Evolutionary conservation across 64 coral and sea anemone genomes (phyloP), one percentile per base, ranked within the genome.

Genomic region (Montipora capricornis): DNA sequence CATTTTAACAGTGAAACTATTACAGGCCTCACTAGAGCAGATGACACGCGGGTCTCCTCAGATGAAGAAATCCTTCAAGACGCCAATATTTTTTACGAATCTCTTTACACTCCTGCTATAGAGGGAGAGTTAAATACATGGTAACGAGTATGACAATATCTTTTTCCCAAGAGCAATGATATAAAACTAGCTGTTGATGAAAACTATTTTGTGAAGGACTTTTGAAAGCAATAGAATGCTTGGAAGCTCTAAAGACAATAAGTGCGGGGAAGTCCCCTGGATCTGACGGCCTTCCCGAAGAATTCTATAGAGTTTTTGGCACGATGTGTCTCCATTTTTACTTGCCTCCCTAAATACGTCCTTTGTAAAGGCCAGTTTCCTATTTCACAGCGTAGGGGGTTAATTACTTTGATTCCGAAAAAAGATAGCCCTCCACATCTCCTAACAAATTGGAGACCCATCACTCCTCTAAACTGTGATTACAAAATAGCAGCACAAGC

Each of bases 371-470:
- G 70, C 24, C 47, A 77, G 7, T 37, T 89, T 14, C 47, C 87
- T 12, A 62, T 89, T 45, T 89, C 87, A 89, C 87, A 89, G 57
- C 6, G 73, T 50, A 89, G 73, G 44, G 87, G 74, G 10, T 50
- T 78, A 77, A 78, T 89, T 20, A 75, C 87, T 52, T 74, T 89
- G 10, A 89, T 89, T 24, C 87, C 87, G 12, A 89, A 89, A 24
- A 77, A 89, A 78, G 74, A 89, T 48, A 89, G 53, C 79, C 52
- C 75, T 68, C 76, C 80, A 17, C 80, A 19, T 80, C 47, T 55
- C 49, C 11, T 47, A 76, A 76, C 26, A 44, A 76, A 76, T 3
- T 76, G 74, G 74, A 76, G 74, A 76, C 74, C 74, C 45, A 76
- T 2, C 4, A 22, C 37, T 37, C 37, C 1, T 37, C 37, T 37